These are phyloP conservation scores for Nibea albiflora DNA, from an alignment of 2,113 vertebrate genomes.

Conservation along the genomic window DNA sequence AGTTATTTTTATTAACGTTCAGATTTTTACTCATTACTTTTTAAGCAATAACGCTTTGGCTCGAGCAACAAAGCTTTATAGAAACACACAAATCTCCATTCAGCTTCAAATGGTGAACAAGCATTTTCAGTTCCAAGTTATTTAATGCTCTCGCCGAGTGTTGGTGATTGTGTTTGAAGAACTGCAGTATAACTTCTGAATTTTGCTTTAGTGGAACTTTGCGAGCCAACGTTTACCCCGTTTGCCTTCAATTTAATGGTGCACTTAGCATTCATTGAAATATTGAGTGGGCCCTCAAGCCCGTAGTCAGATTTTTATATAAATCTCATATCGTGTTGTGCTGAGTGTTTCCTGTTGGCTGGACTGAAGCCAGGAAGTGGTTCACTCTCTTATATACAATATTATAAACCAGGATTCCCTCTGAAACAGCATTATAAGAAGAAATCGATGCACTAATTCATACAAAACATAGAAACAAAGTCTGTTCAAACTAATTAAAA, in stretches of 20 bases:
- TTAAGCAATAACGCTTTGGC: conserved; percentile 5
- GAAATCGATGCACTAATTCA: neutral
- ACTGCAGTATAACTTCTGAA: conserved; percentile 14
- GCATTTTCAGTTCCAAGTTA: conserved; percentile 7
- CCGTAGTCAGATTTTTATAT: conserved; percentile 32
- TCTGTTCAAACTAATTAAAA: neutral
- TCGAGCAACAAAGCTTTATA: neutral
- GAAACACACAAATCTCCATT: conserved; percentile 2
- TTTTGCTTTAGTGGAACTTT: conserved; percentile 50
- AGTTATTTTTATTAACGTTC: conserved; percentile 3
- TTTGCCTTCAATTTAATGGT: conserved; percentile 47
- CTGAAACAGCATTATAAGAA: neutral
- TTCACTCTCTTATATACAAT: neutral
- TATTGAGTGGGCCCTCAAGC: conserved; percentile 34
- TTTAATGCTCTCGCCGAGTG: conserved; percentile 29
- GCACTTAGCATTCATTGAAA: conserved; percentile 58
- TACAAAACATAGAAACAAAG: neutral
- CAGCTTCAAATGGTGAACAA: neutral
- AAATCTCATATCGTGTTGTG: conserved; percentile 40
- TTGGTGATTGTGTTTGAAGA: conserved; percentile 10
- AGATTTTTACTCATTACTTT: conserved; percentile 13
- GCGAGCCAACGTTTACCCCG: conserved; percentile 26
- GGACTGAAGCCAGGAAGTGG: neutral
- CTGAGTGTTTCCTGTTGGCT: neutral
- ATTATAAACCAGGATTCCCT: neutral